Evolutionary conservation across 2,797 vertebrate species (phyloP).

Genomic region (Pseudotriccus pelzelni): DNA sequence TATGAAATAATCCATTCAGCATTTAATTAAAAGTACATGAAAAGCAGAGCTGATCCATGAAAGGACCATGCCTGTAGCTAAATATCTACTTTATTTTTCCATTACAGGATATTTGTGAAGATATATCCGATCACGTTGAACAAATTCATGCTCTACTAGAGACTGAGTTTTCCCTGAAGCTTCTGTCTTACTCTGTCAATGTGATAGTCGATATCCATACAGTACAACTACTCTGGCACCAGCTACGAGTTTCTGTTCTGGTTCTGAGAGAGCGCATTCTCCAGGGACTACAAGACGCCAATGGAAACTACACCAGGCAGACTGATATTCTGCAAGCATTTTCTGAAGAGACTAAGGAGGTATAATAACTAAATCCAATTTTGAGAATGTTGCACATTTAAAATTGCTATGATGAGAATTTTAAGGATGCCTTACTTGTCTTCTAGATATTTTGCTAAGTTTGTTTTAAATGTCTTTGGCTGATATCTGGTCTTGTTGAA

Average conservation of each 20-base stretch:
- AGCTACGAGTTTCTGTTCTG: conserved; percentile 94
- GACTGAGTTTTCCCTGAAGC: conserved; percentile 97
- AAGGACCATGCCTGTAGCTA: background rate
- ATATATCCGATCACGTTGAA: conserved; percentile 98
- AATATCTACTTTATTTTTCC: conserved; percentile 34
- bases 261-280: conserved; percentile 96
- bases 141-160: conserved; percentile 96
- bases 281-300: conserved; percentile 95
- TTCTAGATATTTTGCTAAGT: background rate
- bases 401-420: background rate
- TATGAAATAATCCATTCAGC: background rate
- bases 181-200: conserved; percentile 96
- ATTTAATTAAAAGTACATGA: background rate
- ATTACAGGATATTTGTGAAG: conserved; percentile 94
- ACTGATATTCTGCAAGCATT: conserved; percentile 97
- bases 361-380: conserved; percentile 45
- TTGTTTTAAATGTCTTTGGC: background rate
- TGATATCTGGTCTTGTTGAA: background rate
- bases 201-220: conserved; percentile 97
- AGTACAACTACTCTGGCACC: conserved; percentile 97
- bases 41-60: background rate
- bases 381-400: background rate
- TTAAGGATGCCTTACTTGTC: background rate
- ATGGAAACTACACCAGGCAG: conserved; percentile 97
- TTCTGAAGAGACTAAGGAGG: conserved; percentile 90